Percentiles rank a stretch among this genome's conserved stretches.
These are phyloP conservation scores for Mesoclemmys tuberculata DNA, from an alignment of 2,113 vertebrate genomes.

Conservation along the genomic window DNA sequence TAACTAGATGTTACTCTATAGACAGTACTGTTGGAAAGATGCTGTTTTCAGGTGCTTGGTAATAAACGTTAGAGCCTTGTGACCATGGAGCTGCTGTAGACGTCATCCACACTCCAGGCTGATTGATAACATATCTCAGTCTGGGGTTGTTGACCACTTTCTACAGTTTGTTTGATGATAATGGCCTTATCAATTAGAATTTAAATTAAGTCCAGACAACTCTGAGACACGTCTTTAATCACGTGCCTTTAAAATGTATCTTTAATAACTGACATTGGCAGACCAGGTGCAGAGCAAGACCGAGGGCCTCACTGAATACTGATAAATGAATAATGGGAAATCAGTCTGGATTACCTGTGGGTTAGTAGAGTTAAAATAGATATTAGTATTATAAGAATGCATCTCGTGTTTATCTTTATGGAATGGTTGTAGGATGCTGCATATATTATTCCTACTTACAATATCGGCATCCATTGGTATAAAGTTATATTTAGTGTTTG, in stretches of 20 bases:
- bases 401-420: background rate
- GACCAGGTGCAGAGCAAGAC: background rate
- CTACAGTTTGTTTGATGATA: background rate
- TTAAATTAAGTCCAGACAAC: background rate
- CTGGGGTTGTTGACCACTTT: background rate
- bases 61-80: background rate
- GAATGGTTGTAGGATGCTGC: background rate
- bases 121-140: background rate
- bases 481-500: background rate
- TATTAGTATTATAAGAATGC: background rate
- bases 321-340: background rate
- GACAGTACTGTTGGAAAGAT: background rate
- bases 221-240: background rate
- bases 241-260: background rate
- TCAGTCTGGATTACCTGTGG: background rate
- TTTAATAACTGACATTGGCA: background rate
- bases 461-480: background rate
- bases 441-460: background rate
- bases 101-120: background rate
- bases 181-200: background rate
- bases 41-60: background rate
- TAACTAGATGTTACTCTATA: background rate
- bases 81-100: background rate
- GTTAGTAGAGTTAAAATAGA: background rate
- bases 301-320: background rate